Conservation (phyloP, 2,113 vertebrate species). For the Puffinus mauretanicus region DNA sequence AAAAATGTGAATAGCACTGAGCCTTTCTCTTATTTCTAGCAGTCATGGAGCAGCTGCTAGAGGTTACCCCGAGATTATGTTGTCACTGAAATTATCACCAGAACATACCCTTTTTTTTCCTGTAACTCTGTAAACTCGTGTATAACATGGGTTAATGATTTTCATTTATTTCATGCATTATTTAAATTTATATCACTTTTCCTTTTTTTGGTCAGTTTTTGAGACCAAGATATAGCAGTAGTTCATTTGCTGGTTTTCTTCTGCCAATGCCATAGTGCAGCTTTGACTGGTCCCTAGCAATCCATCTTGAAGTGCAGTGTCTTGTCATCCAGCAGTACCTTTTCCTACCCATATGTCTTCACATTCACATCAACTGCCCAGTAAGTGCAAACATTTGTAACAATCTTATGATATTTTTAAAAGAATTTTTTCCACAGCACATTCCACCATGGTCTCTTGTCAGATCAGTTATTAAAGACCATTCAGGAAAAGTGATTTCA, state of each 20-base stretch:
- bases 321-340: neutral
- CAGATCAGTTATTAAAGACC: neutral
- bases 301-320: neutral
- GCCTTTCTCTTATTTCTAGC: neutral
- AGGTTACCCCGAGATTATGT: neutral
- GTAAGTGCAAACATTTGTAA: neutral
- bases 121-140: neutral
- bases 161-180: neutral
- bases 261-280: neutral
- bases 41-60: neutral
- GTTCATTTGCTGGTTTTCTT: neutral
- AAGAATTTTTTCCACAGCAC: neutral
- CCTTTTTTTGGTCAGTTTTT: neutral
- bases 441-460: neutral
- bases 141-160: neutral
- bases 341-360: neutral
- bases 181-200: neutral
- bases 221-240: neutral
- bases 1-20: neutral
- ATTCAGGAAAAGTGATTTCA: neutral
- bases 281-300: neutral
- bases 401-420: neutral
- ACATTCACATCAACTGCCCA: neutral
- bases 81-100: neutral
- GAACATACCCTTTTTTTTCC: neutral